Evolutionary conservation across 2,888 invertebrate genomes (phyloP), one percentile per base, ranked within the genome.

Genomic region (Ctenicera cuprea): DNA sequence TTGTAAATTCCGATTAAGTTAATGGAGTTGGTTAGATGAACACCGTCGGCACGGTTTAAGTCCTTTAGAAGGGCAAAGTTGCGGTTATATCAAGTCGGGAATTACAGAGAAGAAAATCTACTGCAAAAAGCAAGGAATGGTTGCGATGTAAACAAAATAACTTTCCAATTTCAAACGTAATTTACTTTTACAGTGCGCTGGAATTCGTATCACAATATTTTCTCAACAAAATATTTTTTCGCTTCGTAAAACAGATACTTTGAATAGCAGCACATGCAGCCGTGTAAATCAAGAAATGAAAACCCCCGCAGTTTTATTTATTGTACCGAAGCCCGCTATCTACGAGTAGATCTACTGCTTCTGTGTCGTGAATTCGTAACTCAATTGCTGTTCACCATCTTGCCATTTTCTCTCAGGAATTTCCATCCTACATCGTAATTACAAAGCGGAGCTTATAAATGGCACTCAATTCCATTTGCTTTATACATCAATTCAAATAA

Each of bases 1-100:
- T 26, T 18, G 30, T 54, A 54, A 30, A 54, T 54, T 54, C 30
- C 22, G n/a, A 30, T 50, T 54, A 54, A 20, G 45, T 14, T 45
- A 45, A 45, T 45, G 45, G 45, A 45, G 18, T 14, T 16, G 16
- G 45, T 45, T 45, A 45, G 16, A 18, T 7, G 45, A 45, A 45
- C 11, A 11, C 18, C 18, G 18, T 18, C 18, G 3, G 8, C 45
- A 14, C 14, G 5, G 18, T 45, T 45, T 45, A 18, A 45, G 45
- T 2, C 16, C 18, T 45, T 45, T 14, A 3, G 4, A 16, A 45
- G 18, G 14, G 45, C 2, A 18, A 45, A 33, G 33, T 18, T 16
- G 45, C 14, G 45, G 45, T 16, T 45, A n/a, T n/a, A 16, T 45
- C 14, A 45, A 45, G 16, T 45, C 9, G 5, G 9, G 9, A 33